A percentile compares a stretch with the other conserved stretches of the same genome.
These are phyloP conservation scores for Dallia pectoralis DNA, from an alignment of 2,797 vertebrate genomes.

Conservation along the genomic window DNA sequence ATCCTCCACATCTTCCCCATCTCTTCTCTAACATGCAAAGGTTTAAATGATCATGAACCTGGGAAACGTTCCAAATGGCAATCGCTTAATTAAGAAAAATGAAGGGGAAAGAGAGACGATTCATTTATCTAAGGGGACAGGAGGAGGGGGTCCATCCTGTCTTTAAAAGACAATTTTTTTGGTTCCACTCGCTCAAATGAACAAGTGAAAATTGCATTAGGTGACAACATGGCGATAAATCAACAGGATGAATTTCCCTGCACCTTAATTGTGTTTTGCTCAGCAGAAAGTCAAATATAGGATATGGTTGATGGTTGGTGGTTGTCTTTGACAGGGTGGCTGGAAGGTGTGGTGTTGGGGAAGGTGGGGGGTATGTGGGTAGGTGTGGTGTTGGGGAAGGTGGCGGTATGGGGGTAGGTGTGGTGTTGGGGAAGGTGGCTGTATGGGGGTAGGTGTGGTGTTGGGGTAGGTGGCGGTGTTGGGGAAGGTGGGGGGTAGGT, in stretches of 20 bases:
- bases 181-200: slow-evolving; percentile 48
- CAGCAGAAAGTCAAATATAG: slow-evolving; percentile 53
- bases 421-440: background rate
- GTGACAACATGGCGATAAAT: slow-evolving; percentile 63
- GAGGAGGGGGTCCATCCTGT: slow-evolving; percentile 37
- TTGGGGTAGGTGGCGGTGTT: background rate
- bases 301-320: slow-evolving; percentile 39
- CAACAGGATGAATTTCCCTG: slow-evolving; percentile 65
- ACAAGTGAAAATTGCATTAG: slow-evolving; percentile 68
- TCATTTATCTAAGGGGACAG: slow-evolving; percentile 65
- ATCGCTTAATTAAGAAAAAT: slow-evolving; percentile 75
- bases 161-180: slow-evolving; percentile 42
- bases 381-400: slow-evolving; percentile 10
- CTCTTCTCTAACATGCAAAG: slow-evolving; percentile 50
- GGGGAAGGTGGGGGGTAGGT: too few relatives aligned
- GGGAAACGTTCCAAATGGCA: slow-evolving; percentile 65
- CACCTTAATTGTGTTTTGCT: slow-evolving; percentile 68
- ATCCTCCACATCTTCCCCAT: slow-evolving; percentile 21
- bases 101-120: slow-evolving; percentile 51
- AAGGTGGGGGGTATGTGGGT: background rate
- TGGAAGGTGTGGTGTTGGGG: slow-evolving; percentile 16
- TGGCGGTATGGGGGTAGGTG: background rate
- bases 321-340: slow-evolving; percentile 25
- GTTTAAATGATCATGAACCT: slow-evolving; percentile 70
- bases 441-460: background rate